Base-by-base conservation (phyloP, 2,888 invertebrate species). In the Papilio elwesi region DNA sequence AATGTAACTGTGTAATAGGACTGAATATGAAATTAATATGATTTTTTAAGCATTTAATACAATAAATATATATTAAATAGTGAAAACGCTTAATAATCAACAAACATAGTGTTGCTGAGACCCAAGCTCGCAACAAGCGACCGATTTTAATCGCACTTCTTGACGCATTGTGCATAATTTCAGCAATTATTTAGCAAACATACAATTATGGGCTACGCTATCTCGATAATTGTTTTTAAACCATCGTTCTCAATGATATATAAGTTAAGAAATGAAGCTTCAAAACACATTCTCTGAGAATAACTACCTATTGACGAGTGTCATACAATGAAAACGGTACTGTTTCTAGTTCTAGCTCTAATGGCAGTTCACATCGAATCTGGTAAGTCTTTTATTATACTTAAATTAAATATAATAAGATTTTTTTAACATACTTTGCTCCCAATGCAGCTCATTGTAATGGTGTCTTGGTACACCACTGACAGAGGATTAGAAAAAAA, bases 161-260 rank as follows among this genome's bases (percentile, higher is more conserved):
- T 1, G 4, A 38, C 1, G n/a, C 4, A 26, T n/a, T 6, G 3
- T 12, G 51, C n/a, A 16, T 57, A 48, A 65, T 65, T 51, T 51
- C 9, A n/a, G 43, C 15, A 51, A 66, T 59, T 57, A 66, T 64
- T 0, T 15, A n/a, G 36, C 26, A 36, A 7, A n/a, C 4, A 49
- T 16, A 16, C 38, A 71, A 71, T 71, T 71, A 55, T 43, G 49
- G 51, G 1, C 11, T 5, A 6, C 13, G 49, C 38, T 67, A 71
- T 67, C 71, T 52, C 0, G 0, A 59, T 26, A 62, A 47, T 71
- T 71, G 47, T 67, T 62, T 67, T 71, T 43, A 52, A 59, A 62
- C 62, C 47, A 15, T 52, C 43, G 4, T 43, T 47, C 12, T 38
- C 67, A 15, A 12, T 10, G 2, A 59, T 67, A 67, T 71, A 71